Percentiles rank a stretch among this genome's conserved stretches.
Conservation (phyloP, 1,140 invertebrate genomes). For the Teleogryllus occipitalis region DNA sequence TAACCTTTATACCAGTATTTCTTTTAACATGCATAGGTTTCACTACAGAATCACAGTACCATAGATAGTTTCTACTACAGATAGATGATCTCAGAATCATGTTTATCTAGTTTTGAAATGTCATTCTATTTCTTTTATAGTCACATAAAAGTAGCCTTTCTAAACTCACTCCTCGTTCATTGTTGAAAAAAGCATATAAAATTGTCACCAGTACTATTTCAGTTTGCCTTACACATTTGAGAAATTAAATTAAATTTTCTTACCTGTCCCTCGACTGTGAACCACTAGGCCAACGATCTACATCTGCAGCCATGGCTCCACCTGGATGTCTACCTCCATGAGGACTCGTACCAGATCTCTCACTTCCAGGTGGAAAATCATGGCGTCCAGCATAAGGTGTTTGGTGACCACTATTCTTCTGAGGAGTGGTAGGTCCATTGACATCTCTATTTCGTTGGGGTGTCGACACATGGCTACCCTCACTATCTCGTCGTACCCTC, state of each 20-base stretch:
- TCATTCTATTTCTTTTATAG: no score
- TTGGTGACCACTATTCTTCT: constrained; percentile 12
- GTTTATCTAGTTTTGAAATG: no score
- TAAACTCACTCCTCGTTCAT: no score
- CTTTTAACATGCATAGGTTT: no score
- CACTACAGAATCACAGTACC: no score
- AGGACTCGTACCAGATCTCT: constrained; percentile 7
- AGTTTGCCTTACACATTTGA: no score
- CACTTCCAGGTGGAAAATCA: constrained; percentile 12
- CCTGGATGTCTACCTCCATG: neutral
- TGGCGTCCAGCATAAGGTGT: constrained; percentile 28
- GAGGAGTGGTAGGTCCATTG: constrained; percentile 14
- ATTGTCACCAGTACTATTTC: no score
- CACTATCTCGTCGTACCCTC: constrained; percentile 37
- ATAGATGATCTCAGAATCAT: no score
- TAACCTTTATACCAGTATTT: no score
- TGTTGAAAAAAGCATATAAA: no score
- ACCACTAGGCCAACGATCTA: constrained; percentile 15
- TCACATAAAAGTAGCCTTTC: no score
- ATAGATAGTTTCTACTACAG: no score
- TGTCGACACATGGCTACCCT: constrained; percentile 32
- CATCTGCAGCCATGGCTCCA: constrained; percentile 6
- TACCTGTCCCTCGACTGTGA: constrained; percentile 11
- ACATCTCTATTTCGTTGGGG: constrained; percentile 29
- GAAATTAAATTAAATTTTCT: neutral